Conservation (phyloP, 1,140 invertebrate species). For the Drosophila pseudoobscura region DNA sequence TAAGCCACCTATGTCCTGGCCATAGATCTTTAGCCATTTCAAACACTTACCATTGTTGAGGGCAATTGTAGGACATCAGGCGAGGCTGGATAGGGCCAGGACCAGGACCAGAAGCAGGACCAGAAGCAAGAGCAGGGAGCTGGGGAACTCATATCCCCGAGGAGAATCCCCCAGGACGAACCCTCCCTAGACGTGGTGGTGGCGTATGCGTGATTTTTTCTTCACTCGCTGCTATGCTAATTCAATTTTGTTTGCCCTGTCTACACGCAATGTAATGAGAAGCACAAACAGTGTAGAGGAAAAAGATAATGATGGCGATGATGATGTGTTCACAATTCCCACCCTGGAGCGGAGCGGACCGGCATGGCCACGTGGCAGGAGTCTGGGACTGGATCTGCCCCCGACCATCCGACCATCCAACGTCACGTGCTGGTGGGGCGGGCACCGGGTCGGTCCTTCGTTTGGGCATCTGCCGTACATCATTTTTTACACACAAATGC, state of each 20-base stretch:
- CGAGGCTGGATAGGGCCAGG: conserved; percentile 11
- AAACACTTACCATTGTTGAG: conserved; percentile 53
- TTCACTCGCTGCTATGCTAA: conserved; percentile 69
- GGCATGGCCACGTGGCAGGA: conserved; percentile 54
- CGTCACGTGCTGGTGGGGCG: conserved; percentile 45
- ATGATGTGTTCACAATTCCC: conserved; percentile 53
- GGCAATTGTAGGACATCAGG: conserved; percentile 74
- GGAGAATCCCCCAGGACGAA: conserved; percentile 20
- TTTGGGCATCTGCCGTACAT: conserved; percentile 51
- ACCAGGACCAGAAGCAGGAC: background rate
- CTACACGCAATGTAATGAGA: conserved; percentile 80
- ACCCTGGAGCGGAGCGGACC: conserved; percentile 16
- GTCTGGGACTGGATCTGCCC: background rate
- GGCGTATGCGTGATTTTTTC: conserved; percentile 78
- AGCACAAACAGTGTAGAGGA: conserved; percentile 67
- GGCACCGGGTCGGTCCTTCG: conserved; percentile 24
- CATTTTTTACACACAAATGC: conserved; percentile 78
- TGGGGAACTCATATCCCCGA: conserved; percentile 22
- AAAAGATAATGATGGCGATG: conserved; percentile 54
- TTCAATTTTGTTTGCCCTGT: conserved; percentile 81
- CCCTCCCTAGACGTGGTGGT: conserved; percentile 30
- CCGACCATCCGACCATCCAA: background rate
- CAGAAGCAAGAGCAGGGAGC: background rate
- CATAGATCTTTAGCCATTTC: conserved; percentile 3
- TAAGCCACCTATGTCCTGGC: background rate